phyloP scores from a whole-genome alignment of 2,888 invertebrate species.

The Rotaria sp. region DNA sequence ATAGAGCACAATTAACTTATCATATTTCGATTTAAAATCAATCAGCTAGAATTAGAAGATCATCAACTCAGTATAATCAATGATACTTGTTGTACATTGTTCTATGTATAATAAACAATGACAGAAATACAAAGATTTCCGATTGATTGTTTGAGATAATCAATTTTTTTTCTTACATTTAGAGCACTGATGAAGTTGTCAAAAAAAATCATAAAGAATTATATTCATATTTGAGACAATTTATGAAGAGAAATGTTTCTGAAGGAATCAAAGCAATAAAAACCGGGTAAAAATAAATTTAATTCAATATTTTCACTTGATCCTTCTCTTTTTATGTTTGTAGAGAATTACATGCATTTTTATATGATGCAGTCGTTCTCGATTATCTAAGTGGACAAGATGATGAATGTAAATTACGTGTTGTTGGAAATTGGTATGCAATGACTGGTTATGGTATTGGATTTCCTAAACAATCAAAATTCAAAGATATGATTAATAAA shows the following conservation, averaged over 20 bases:
- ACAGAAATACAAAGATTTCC: too few relatives aligned
- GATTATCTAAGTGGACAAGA: constrained; percentile 91
- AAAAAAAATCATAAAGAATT: constrained; percentile 72
- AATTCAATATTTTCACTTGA: background rate
- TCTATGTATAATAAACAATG: too few relatives aligned
- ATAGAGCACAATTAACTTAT: too few relatives aligned
- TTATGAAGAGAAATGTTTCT: constrained; percentile 74
- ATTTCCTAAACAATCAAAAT: constrained; percentile 79
- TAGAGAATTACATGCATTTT: constrained; percentile 85
- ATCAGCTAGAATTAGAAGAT: too few relatives aligned
- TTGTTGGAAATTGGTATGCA: constrained; percentile 94
- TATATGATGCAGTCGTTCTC: constrained; percentile 94
- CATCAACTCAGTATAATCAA: too few relatives aligned
- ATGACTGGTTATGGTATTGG: constrained; percentile 95
- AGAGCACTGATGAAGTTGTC: constrained; percentile 84
- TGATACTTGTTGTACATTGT: too few relatives aligned
- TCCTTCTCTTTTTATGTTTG: constrained; percentile 43
- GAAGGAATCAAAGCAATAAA: constrained; percentile 83
- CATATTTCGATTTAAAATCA: too few relatives aligned
- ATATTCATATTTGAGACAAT: constrained; percentile 79
- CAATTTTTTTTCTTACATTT: background rate
- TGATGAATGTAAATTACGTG: constrained; percentile 79
- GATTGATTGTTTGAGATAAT: too few relatives aligned
- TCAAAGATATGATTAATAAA: constrained; percentile 48
- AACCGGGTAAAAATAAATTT: constrained; percentile 62